Base-by-base conservation (phyloP, 2,113 vertebrate genomes). In the Macquaria australasica region DNA sequence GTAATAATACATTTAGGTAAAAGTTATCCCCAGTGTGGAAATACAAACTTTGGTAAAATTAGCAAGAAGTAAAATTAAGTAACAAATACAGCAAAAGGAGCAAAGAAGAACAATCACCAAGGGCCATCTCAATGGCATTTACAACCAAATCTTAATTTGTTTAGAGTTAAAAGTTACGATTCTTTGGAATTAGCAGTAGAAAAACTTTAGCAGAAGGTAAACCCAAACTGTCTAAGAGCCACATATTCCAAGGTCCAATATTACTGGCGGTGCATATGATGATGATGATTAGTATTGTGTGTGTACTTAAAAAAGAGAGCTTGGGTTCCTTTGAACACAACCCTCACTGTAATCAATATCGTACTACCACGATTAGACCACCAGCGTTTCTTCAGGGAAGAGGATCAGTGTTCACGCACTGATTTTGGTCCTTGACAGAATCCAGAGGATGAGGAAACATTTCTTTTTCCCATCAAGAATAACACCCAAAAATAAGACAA, bases 311-410 rank as follows among this genome's bases (percentile, higher is more conserved):
- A n/a, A 60, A 3, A 31, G 55, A 77, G 23, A 45, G 16, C 34
- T 25, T 31, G 9, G 48, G 14, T 25, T 59, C 43, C 28, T 25
- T 56, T 67, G 34, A 74, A 72, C 75, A 41, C 31, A 39, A 28
- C 16, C 7, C 41, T 45, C 37, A 60, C 11, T 60, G 31, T 28
- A 66, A 71, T 81, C 77, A 28, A 41, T 87, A 50, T 60, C 43
- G 48, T 18, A 43, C 78, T 21, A 53, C 55, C 39, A 28, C 0
- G n/a, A 74, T 77, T 5, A 68, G 51, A 58, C 43, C 45, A 21
- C 34, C 18, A 3, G 25, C 20, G 64, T 81, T 78, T 77, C 73
- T 31, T 74, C 77, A 28, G 51, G 74, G 74, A 74, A 60, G 62
- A 51, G 73, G 41, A n/a, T 45, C 53, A 3, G 28, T 14, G n/a